Conservation (phyloP, 2,797 vertebrate species). For the Pogonophryne albipinna region DNA sequence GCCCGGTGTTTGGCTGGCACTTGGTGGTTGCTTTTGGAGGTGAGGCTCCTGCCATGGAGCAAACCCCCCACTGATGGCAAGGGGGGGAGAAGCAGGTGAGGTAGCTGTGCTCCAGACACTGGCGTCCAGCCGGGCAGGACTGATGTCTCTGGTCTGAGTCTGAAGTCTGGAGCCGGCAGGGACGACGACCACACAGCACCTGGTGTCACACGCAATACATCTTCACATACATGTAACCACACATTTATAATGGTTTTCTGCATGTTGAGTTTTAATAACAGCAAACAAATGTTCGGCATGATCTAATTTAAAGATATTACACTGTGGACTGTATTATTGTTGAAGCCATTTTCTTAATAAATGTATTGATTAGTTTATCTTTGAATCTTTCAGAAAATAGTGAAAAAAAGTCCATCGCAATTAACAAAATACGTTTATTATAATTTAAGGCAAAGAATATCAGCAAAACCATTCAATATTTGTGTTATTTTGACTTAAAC, state of each 20-base stretch:
- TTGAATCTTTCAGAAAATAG: neutral
- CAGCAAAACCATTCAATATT: neutral
- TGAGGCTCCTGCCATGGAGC: conserved; percentile 83
- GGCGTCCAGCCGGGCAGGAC: conserved; percentile 88
- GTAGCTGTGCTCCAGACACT: conserved; percentile 87
- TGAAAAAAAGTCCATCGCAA: neutral
- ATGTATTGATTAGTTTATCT: neutral
- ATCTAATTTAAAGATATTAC: neutral
- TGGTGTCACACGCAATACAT: conserved; percentile 62
- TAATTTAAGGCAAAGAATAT: neutral
- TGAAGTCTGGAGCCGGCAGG: conserved; percentile 82
- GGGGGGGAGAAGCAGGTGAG: conserved; percentile 94
- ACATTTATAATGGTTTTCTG: neutral
- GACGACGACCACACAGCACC: conserved; percentile 93
- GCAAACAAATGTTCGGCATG: neutral
- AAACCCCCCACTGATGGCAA: conserved; percentile 93
- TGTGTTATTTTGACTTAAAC: neutral
- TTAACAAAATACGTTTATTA: neutral
- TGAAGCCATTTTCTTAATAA: neutral
- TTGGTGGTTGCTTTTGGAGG: conserved; percentile 80
- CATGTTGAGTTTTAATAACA: neutral
- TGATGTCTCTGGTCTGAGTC: conserved; percentile 72
- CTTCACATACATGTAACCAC: neutral
- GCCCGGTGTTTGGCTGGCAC: conserved; percentile 91
- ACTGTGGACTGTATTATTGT: neutral